phyloP scores from a whole-genome alignment of 2,113 vertebrate species.

The Takifugu bimaculatus region DNA sequence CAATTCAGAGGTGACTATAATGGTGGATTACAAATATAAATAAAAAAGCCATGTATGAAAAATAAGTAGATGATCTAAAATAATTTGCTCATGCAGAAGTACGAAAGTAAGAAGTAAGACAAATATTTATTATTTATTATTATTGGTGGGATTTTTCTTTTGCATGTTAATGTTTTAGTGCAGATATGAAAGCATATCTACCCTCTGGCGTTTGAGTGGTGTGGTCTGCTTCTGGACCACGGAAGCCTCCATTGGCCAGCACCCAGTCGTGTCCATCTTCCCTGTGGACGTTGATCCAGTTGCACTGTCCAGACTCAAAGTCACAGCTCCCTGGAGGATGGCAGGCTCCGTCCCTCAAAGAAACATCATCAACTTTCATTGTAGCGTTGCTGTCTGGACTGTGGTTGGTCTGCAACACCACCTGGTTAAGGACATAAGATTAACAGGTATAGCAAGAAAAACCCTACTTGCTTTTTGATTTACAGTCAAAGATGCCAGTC shows the following conservation, averaged over 20 bases:
- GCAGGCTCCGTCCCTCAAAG: slow-evolving; percentile 58
- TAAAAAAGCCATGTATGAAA: too few species aligned
- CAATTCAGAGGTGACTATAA: too few species aligned
- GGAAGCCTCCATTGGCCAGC: slow-evolving; percentile 51
- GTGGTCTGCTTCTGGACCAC: slow-evolving; percentile 58
- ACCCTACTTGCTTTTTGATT: background rate
- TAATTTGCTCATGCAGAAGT: too few species aligned
- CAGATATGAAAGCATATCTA: slow-evolving; percentile 3
- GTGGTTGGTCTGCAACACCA: slow-evolving; percentile 58
- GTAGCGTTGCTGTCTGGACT: slow-evolving; percentile 23
- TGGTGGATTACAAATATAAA: too few species aligned
- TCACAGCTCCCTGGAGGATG: slow-evolving; percentile 66
- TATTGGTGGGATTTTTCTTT: background rate
- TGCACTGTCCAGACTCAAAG: slow-evolving; percentile 72
- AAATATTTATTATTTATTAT: too few species aligned
- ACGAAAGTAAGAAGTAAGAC: too few species aligned
- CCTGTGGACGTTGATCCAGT: slow-evolving; percentile 59
- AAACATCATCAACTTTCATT: slow-evolving; percentile 70
- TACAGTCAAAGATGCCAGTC: background rate
- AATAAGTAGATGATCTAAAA: too few species aligned
- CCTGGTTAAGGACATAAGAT: slow-evolving; percentile 34
- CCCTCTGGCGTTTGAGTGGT: slow-evolving; percentile 66
- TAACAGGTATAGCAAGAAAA: background rate
- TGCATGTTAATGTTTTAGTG: background rate
- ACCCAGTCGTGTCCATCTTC: slow-evolving; percentile 62